phyloP scores from a whole-genome alignment of 2,113 vertebrate species.

The Pardalotus punctatus region DNA sequence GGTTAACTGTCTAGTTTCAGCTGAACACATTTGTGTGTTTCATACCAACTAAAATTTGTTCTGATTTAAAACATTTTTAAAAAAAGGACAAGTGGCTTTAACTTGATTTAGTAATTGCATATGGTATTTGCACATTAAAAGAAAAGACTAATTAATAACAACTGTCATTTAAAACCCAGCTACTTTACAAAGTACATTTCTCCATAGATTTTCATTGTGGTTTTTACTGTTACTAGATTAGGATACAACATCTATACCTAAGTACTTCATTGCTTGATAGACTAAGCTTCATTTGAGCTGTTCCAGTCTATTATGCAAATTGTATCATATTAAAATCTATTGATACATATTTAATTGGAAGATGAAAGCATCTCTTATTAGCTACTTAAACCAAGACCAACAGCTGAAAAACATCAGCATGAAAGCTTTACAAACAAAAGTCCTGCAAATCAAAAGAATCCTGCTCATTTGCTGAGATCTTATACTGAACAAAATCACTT shows the following conservation, averaged over 20 bases:
- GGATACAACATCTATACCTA: slow-evolving; percentile 2
- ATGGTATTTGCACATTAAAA: slow-evolving; percentile 34
- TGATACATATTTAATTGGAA: not conserved
- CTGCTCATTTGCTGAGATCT: not conserved
- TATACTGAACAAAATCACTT: not conserved
- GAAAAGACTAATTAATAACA: slow-evolving; percentile 37
- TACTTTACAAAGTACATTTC: slow-evolving; percentile 3
- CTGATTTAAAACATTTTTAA: not conserved
- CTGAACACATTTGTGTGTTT: not conserved
- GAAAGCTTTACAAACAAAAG: not conserved
- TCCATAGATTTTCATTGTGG: slow-evolving; percentile 18
- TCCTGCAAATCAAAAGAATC: not conserved
- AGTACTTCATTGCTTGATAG: slow-evolving; percentile 24
- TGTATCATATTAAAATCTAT: not conserved
- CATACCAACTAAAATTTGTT: not conserved
- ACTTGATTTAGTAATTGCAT: slow-evolving; percentile 24
- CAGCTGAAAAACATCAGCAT: not conserved
- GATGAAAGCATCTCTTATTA: not conserved
- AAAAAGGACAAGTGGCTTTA: slow-evolving; percentile 8
- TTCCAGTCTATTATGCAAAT: slow-evolving; percentile 12
- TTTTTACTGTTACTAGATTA: slow-evolving; percentile 32
- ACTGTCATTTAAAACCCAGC: slow-evolving; percentile 20
- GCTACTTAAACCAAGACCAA: not conserved
- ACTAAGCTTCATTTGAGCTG: not conserved
- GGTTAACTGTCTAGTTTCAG: not conserved